Evolutionary conservation across 53 echinoderm and acorn worm species (phyloP), one percentile per base, ranked within the genome.

Genomic region (Actinopyga echinites): DNA sequence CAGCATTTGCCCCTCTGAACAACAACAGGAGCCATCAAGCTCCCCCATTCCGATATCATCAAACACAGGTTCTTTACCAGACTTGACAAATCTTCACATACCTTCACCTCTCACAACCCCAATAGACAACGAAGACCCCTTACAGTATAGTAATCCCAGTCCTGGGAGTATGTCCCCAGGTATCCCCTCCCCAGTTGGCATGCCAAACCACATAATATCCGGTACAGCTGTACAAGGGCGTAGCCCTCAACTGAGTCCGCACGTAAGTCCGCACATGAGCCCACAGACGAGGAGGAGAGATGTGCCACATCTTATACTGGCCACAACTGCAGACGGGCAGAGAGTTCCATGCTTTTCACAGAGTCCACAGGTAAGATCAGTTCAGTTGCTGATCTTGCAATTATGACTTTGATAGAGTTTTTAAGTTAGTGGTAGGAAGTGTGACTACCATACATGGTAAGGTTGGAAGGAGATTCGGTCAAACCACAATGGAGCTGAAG

Each of bases 51-150:
- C 97, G 33, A 97, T 97, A 81, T 93, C 95, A 64, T 92, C 90
- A 86, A 97, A 92, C 85, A 97, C 97, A 43, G 97, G 97, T 56
- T 97, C 97, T 30, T 57, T 97, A 79, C 97, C 97, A 9, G 97
- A 97, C 90, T 90, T 97, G 1, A 97, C 97, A 83, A 97, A 97
- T 79, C 92, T 97, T 62, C 97, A 97, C 92, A 93, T 97, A 91
- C 97, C 97, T 0, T 90, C 97, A 19, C 97, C 97, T 40, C 90
- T 97, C 45, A 90, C 94, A 37, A 97, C 97, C 57, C 97, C 97
- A 22, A 85, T 97, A 84, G 96, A 96, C 52, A 89, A 89, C 17
- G 97, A 97, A 79, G 97, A 97, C 65, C 20, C 81, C 23, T 61
- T 80, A 38, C 67, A 85, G 66, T 42, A 75, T 45, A 71, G 59